A percentile compares a stretch with the other conserved stretches of the same genome.
phyloP scores from a whole-genome alignment of 92 coral and sea anemone species.

The Zoanthus sansibaricus region DNA sequence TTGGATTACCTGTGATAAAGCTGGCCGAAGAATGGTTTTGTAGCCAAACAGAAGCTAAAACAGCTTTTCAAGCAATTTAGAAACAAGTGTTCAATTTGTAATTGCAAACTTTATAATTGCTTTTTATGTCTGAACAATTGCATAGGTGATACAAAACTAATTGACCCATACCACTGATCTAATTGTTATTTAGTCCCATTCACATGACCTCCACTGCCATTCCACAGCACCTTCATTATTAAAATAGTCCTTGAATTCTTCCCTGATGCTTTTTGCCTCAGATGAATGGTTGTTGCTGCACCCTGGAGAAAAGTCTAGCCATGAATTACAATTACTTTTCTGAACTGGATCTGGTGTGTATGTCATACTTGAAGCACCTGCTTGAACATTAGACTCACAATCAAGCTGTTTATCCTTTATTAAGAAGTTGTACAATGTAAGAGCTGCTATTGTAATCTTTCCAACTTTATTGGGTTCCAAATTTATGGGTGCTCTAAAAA shows the following conservation, averaged over 20 bases:
- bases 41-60: no score
- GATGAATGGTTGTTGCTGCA: constrained; percentile 53
- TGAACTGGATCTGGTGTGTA: constrained; percentile 26
- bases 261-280: constrained; percentile 45
- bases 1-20: no score
- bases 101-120: no score
- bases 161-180: no score
- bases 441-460: constrained; percentile 47
- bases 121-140: no score
- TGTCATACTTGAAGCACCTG: constrained; percentile 19
- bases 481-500: constrained; percentile 47
- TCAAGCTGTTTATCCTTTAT: constrained; percentile 27
- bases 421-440: constrained; percentile 48
- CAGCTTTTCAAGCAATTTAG: no score
- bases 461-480: constrained; percentile 49
- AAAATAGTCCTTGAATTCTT: constrained; percentile 36
- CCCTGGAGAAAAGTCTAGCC: constrained; percentile 46
- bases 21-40: no score
- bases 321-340: constrained; percentile 14
- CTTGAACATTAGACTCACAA: neutral
- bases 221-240: constrained; percentile 51
- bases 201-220: constrained; percentile 55
- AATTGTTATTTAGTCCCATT: no score
- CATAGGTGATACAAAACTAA: no score
- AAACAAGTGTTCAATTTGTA: no score